Evolutionary conservation across 35 echinoderm and acorn worm species (phyloP).

Genomic region (Apostichopus japonicus): DNA sequence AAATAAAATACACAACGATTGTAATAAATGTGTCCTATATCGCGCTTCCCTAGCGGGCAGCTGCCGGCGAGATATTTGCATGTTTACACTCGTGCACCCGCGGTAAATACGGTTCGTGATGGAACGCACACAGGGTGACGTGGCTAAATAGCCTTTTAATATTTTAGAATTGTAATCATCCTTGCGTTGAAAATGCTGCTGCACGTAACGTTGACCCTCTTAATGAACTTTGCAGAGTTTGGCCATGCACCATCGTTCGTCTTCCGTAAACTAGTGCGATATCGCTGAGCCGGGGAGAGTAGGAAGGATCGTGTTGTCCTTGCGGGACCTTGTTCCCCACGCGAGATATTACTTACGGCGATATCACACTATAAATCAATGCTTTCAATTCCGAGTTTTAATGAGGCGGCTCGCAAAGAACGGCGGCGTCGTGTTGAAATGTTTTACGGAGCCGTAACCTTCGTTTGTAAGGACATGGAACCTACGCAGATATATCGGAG

Average conservation of each 20-base stretch:
- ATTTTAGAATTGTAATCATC: background rate
- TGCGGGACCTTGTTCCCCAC: constrained; percentile 35
- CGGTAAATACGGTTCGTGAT: constrained; percentile 44
- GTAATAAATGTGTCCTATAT: constrained; percentile 39
- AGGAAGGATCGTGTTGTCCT: constrained; percentile 26
- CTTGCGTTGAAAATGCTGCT: no score
- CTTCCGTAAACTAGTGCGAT: background rate
- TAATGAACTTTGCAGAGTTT: constrained; percentile 29
- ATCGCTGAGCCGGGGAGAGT: background rate
- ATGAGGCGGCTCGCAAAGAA: constrained; percentile 52
- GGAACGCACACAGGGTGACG: constrained; percentile 31
- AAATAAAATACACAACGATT: constrained; percentile 46
- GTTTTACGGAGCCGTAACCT: constrained; percentile 36
- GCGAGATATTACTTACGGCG: constrained; percentile 37
- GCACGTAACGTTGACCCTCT: constrained; percentile 19
- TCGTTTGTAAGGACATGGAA: background rate
- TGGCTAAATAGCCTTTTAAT: constrained; percentile 46
- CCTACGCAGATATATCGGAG: background rate
- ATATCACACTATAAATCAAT: constrained; percentile 52
- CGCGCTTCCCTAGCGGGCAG: constrained; percentile 24
- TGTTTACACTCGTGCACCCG: constrained; percentile 46
- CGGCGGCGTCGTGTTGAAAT: constrained; percentile 50
- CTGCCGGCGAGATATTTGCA: constrained; percentile 36
- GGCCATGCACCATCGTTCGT: background rate
- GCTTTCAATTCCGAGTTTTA: constrained; percentile 27